A percentile compares a stretch with the other conserved stretches of the same genome.
These are phyloP conservation scores for Drosophila trapezifrons DNA, from an alignment of 1,140 invertebrate genomes.

Conservation along the genomic window DNA sequence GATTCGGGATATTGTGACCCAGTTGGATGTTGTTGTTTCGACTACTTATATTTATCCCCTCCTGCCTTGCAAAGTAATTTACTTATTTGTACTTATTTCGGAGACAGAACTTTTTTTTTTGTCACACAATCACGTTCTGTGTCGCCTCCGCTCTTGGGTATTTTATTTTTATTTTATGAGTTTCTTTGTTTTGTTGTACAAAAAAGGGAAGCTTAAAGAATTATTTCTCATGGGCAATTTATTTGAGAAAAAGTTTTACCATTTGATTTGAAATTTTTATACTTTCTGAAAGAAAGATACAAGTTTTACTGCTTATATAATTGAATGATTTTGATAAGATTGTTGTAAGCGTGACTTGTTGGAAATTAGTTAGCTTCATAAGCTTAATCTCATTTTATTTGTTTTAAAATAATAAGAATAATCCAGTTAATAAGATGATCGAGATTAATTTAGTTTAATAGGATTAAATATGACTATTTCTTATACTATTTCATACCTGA, in stretches of 20 bases:
- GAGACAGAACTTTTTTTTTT: constrained; percentile 26
- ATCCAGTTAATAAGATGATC: no score
- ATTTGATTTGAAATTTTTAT: constrained; percentile 43
- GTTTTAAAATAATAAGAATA: no score
- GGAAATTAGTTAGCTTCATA: not conserved
- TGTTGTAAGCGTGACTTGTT: not conserved
- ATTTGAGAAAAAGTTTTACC: constrained; percentile 56
- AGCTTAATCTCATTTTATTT: no score
- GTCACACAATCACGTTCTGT: constrained; percentile 37
- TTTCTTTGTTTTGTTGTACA: constrained; percentile 7
- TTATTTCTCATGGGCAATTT: constrained; percentile 42
- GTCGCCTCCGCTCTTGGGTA: not conserved
- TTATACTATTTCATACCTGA: no score
- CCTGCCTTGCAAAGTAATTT: constrained; percentile 40
- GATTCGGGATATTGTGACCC: constrained; percentile 52
- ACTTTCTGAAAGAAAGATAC: not conserved
- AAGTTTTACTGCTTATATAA: constrained; percentile 14
- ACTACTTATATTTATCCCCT: constrained; percentile 4
- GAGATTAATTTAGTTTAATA: no score
- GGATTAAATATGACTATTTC: no score
- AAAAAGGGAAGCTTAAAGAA: not conserved
- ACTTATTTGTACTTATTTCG: constrained; percentile 44
- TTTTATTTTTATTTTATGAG: constrained; percentile 6
- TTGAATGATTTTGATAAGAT: not conserved
- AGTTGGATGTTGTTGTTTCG: constrained; percentile 47